phyloP scores from a whole-genome alignment of 2,888 invertebrate species.

The Pristionchus mayeri region DNA sequence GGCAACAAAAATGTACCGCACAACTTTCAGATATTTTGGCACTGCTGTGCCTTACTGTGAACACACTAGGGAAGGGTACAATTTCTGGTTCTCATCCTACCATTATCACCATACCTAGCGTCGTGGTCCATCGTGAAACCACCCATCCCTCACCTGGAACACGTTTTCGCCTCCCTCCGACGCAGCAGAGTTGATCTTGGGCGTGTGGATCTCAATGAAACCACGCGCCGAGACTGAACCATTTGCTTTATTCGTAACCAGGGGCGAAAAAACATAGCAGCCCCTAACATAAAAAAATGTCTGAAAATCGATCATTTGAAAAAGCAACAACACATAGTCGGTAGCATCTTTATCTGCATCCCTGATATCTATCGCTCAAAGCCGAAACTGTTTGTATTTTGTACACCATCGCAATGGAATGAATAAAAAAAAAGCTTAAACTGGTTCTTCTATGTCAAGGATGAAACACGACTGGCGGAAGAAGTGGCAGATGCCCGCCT shows the following conservation, averaged over 20 bases:
- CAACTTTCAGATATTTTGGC: too few species aligned
- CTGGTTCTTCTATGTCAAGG: neutral
- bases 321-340: too few species aligned
- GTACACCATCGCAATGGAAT: slow-evolving; percentile 78
- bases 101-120: too few species aligned
- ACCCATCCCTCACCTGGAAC: slow-evolving; percentile 75
- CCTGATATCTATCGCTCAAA: neutral
- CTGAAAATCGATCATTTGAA: too few species aligned
- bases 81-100: too few species aligned
- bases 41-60: too few species aligned
- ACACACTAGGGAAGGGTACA: too few species aligned
- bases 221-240: slow-evolving; percentile 79
- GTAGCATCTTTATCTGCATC: neutral
- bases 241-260: too few species aligned
- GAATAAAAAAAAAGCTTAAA: neutral
- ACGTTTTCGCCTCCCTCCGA: slow-evolving; percentile 86
- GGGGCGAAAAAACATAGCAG: too few species aligned
- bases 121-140: too few species aligned
- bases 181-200: slow-evolving; percentile 96
- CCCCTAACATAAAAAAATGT: too few species aligned
- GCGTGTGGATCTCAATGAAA: slow-evolving; percentile 96
- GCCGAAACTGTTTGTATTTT: neutral
- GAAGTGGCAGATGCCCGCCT: slow-evolving; percentile 91
- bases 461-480: slow-evolving; percentile 88
- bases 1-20: too few species aligned